Percentiles rank a stretch among this genome's conserved stretches.
Evolutionary conservation across 2,113 vertebrate species (phyloP).

Genomic region (Lophura nycthemera): DNA sequence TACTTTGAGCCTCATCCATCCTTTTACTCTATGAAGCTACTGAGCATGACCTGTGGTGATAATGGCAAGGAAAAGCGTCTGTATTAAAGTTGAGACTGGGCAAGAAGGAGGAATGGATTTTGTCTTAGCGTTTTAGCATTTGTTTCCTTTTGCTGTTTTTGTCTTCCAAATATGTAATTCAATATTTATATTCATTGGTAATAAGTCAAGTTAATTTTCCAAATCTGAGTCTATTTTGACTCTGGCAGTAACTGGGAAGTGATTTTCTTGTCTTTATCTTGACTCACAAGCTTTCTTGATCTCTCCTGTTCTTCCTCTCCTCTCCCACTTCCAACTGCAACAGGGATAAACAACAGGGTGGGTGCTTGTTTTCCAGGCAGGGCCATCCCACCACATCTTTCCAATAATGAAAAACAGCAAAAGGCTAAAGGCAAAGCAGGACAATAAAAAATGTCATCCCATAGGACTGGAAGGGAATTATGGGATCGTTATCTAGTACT

Average conservation of each 20-base stretch:
- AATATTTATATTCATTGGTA: background rate
- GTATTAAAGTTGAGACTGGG: background rate
- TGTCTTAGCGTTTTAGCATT: background rate
- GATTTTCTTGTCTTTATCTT: background rate
- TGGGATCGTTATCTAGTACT: background rate
- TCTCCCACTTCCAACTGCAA: background rate
- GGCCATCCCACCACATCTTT: background rate
- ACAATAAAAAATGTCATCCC: background rate
- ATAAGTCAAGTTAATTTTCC: background rate
- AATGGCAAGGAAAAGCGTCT: background rate
- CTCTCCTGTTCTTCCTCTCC: background rate
- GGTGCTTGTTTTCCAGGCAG: background rate
- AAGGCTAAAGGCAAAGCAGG: background rate
- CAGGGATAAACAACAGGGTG: fast-evolving
- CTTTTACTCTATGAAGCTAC: background rate
- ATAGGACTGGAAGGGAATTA: background rate
- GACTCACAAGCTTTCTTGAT: background rate
- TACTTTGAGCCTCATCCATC: background rate
- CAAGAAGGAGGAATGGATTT: background rate
- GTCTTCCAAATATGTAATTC: background rate
- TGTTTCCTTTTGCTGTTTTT: background rate
- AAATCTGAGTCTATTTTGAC: background rate
- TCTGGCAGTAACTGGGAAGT: background rate
- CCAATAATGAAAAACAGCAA: background rate
- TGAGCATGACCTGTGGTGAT: background rate